These are phyloP conservation scores for Menidia beryllina DNA, from an alignment of 2,113 vertebrate species.

Conservation along the genomic window DNA sequence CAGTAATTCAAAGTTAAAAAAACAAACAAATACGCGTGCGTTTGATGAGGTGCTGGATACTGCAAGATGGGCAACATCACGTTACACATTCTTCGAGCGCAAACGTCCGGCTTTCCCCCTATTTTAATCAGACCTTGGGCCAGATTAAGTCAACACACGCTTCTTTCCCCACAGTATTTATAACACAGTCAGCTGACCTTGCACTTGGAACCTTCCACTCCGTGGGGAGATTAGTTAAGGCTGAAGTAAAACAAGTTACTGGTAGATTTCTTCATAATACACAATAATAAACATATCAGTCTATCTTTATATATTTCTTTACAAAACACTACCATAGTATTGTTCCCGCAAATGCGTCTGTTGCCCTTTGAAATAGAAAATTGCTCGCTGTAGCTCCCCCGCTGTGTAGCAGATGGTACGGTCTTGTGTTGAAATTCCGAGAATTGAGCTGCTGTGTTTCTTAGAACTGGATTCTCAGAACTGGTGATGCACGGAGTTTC, in stretches of 20 bases:
- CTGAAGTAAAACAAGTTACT: accelerated
- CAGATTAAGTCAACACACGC: slow-evolving; percentile 42
- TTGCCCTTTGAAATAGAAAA: accelerated
- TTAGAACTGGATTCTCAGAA: slow-evolving; percentile 99
- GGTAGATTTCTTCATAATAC: accelerated
- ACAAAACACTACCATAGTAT: accelerated
- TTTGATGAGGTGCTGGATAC: background rate
- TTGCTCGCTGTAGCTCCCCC: slow-evolving; percentile 55
- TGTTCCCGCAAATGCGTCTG: accelerated
- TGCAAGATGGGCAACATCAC: background rate
- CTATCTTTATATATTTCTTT: accelerated
- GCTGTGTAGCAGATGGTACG: slow-evolving; percentile 77
- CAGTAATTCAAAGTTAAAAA: background rate
- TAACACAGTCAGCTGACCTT: slow-evolving; percentile 77
- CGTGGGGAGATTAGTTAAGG: background rate
- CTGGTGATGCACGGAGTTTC: slow-evolving; percentile 95
- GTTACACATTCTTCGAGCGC: background rate
- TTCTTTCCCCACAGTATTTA: slow-evolving; percentile 69
- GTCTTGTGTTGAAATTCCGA: slow-evolving; percentile 95
- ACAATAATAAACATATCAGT: accelerated
- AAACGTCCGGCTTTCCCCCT: background rate
- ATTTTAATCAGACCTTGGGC: background rate
- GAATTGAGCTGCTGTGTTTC: slow-evolving; percentile 95
- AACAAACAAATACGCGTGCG: background rate
- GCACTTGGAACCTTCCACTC: slow-evolving; percentile 61